These are phyloP conservation scores for Proteles cristata DNA, from an alignment of 2,113 vertebrate genomes.

Conservation along the genomic window DNA sequence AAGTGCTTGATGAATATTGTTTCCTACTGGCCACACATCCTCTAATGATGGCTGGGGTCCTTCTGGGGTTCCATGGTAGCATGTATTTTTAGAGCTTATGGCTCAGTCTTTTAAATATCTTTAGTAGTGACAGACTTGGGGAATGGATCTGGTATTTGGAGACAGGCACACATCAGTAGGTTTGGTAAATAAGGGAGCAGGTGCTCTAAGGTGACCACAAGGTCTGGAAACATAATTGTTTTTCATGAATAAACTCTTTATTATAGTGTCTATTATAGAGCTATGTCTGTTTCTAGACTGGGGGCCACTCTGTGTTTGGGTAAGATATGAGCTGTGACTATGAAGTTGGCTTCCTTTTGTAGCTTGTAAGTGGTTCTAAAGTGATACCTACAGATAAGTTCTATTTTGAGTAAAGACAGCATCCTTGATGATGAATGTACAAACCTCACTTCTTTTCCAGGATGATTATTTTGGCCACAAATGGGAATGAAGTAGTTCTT, in stretches of 20 bases:
- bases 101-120: not conserved
- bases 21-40: not conserved
- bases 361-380: not conserved
- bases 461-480: not conserved
- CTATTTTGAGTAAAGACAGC: not conserved
- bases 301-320: not conserved
- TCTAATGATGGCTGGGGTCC: not conserved
- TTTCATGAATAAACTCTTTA: not conserved
- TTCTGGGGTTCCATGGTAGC: not conserved
- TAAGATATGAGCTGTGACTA: not conserved
- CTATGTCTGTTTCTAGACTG: not conserved
- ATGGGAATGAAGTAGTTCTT: not conserved
- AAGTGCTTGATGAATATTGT: not conserved
- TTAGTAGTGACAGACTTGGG: not conserved
- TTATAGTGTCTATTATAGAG: not conserved
- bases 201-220: not conserved
- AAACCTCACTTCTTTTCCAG: not conserved
- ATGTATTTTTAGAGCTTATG: not conserved
- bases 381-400: not conserved
- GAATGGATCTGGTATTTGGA: slow-evolving; percentile 24
- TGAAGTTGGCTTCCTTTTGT: slow-evolving; percentile 13
- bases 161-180: not conserved
- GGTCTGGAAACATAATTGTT: not conserved
- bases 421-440: not conserved
- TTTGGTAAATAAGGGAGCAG: not conserved